Conservation (phyloP, 2,888 invertebrate species). For the Polia nebulosa region DNA sequence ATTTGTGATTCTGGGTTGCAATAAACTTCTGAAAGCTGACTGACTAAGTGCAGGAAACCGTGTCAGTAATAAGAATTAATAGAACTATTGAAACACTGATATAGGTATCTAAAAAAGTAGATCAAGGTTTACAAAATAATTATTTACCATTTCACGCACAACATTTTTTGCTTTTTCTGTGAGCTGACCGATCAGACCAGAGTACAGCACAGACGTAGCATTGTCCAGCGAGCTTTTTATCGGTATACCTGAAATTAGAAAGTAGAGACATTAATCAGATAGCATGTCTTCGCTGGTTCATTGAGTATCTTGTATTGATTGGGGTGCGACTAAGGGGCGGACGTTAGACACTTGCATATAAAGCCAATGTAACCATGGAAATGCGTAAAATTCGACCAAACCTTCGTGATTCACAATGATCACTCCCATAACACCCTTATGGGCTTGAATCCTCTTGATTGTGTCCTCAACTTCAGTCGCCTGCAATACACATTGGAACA, state of each 20-base stretch:
- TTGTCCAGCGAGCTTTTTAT: slow-evolving; percentile 98
- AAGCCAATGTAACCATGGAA: slow-evolving; percentile 69
- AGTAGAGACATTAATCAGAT: slow-evolving; percentile 30
- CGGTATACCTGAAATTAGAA: slow-evolving; percentile 93
- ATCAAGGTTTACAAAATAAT: not conserved
- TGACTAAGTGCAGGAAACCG: too few species aligned
- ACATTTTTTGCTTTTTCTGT: slow-evolving; percentile 98
- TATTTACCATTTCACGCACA: slow-evolving; percentile 95
- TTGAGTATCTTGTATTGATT: slow-evolving; percentile 34
- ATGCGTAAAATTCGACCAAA: slow-evolving; percentile 88
- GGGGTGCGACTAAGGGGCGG: not conserved
- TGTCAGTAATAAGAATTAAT: not conserved
- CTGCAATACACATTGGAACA: slow-evolving; percentile 78
- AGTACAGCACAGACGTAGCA: slow-evolving; percentile 98
- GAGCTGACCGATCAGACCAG: slow-evolving; percentile 97
- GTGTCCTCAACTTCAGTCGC: slow-evolving; percentile 99
- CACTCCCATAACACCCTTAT: slow-evolving; percentile 99
- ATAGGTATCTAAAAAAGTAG: too few species aligned
- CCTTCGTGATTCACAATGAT: slow-evolving; percentile 99
- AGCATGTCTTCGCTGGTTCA: not conserved
- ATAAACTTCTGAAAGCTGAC: too few species aligned
- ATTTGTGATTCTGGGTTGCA: too few species aligned
- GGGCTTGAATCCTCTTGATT: slow-evolving; percentile 98
- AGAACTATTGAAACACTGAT: too few species aligned
- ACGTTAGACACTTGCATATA: slow-evolving; percentile 31